Conservation (phyloP, 2,113 vertebrate species). For the Suncus etruscus region DNA sequence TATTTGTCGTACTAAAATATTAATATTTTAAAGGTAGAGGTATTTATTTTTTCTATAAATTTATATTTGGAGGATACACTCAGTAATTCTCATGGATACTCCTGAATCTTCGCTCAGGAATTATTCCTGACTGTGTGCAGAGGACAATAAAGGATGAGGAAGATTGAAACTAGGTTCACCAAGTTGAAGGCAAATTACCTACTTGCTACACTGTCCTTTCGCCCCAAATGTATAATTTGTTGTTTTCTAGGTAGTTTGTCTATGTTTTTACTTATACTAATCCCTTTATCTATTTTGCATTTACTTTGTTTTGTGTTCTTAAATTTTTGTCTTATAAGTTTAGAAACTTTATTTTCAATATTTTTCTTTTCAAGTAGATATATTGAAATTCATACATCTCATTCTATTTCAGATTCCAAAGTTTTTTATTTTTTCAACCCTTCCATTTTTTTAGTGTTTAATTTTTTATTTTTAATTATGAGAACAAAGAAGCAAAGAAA, state of each 20-base stretch:
- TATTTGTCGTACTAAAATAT: neutral
- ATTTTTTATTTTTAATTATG: too few relatives aligned
- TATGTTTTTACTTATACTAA: slow-evolving; percentile 31
- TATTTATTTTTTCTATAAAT: neutral
- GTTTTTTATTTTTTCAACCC: neutral
- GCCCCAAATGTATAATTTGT: neutral
- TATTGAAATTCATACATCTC: neutral
- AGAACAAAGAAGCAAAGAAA: too few relatives aligned
- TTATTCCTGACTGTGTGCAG: too few relatives aligned
- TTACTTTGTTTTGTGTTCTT: slow-evolving; percentile 38
- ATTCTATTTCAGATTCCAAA: neutral
- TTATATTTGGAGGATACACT: neutral
- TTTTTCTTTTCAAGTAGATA: neutral
- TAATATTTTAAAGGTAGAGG: neutral
- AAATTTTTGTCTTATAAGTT: neutral
- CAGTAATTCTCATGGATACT: too few relatives aligned
- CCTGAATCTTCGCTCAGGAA: too few relatives aligned
- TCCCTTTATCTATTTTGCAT: neutral
- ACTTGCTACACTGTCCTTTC: too few relatives aligned
- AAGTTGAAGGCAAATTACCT: too few relatives aligned
- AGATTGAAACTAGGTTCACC: too few relatives aligned
- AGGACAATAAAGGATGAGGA: too few relatives aligned
- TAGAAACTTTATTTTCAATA: neutral
- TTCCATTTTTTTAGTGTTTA: too few relatives aligned
- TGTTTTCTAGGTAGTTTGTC: slow-evolving; percentile 37